These are phyloP conservation scores for Calephelis perditalis DNA, from an alignment of 2,888 invertebrate species.

Conservation along the genomic window DNA sequence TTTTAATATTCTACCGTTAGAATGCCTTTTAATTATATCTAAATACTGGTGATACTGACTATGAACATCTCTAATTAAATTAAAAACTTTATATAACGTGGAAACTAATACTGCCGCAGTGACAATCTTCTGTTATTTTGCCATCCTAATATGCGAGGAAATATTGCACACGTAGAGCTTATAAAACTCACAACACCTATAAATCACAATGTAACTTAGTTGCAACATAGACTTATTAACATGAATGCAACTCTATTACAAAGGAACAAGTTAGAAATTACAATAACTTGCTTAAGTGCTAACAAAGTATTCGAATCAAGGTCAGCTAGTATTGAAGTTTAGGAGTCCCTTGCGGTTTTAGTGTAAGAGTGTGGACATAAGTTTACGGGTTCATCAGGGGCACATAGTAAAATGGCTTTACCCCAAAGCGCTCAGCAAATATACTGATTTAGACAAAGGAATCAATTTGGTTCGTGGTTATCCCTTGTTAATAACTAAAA, in stretches of 20 bases:
- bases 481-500: no score
- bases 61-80: no score
- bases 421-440: neutral
- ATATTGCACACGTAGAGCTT: no score
- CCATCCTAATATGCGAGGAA: no score
- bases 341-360: slow-evolving; percentile 4
- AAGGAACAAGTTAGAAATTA: no score
- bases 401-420: slow-evolving; percentile 6
- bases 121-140: no score
- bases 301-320: slow-evolving; percentile 5
- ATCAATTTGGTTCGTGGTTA: neutral
- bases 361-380: neutral
- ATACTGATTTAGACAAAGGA: slow-evolving; percentile 2
- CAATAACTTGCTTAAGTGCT: no score
- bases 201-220: slow-evolving; percentile 4
- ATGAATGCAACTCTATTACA: neutral
- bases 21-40: no score
- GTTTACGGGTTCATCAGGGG: slow-evolving; percentile 14
- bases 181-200: neutral
- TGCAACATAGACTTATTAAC: neutral
- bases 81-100: no score
- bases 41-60: no score
- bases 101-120: no score
- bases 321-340: slow-evolving; percentile 16
- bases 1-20: no score